Evolutionary conservation across 2,113 vertebrate genomes (phyloP).

Genomic region (Nothobranchius kuhntae): DNA sequence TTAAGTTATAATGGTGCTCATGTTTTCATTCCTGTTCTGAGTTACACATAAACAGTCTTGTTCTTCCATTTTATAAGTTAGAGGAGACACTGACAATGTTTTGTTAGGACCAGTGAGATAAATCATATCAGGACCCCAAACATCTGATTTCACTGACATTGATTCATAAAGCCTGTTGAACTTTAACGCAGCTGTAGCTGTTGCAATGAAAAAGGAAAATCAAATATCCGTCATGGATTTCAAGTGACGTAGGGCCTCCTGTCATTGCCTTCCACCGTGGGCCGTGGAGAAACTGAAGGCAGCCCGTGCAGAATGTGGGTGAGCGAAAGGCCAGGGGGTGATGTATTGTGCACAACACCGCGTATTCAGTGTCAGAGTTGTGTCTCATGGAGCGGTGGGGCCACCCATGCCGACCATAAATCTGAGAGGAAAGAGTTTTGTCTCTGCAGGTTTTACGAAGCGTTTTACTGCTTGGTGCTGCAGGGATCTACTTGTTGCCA

Average conservation of each 20-base stretch:
- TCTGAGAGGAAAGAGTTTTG: slow-evolving; percentile 22
- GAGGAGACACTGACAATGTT: not conserved
- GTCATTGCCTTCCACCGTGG: slow-evolving; percentile 51
- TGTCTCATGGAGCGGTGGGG: slow-evolving; percentile 28
- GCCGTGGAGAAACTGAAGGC: slow-evolving; percentile 47
- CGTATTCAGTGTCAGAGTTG: slow-evolving; percentile 50
- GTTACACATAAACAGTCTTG: not conserved
- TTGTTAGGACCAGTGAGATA: not conserved
- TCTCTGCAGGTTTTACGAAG: not conserved
- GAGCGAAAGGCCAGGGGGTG: slow-evolving; percentile 55
- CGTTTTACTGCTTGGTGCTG: not conserved
- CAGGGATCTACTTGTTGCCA: not conserved
- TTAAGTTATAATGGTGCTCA: slow-evolving; percentile 31
- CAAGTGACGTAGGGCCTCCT: slow-evolving; percentile 34
- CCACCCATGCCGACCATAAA: slow-evolving; percentile 66
- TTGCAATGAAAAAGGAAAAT: slow-evolving; percentile 30
- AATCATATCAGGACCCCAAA: not conserved
- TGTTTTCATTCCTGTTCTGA: slow-evolving; percentile 13
- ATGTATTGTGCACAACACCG: slow-evolving; percentile 50
- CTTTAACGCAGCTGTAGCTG: slow-evolving; percentile 9
- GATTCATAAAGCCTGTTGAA: slow-evolving; percentile 23
- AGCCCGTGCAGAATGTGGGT: slow-evolving; percentile 43
- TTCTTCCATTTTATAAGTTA: too few species aligned
- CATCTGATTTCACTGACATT: slow-evolving; percentile 4
- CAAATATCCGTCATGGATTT: slow-evolving; percentile 47